A percentile compares a stretch with the other conserved stretches of the same genome.
phyloP scores from a whole-genome alignment of 2,797 vertebrate genomes.

The Typhlichthys eigenmanni region DNA sequence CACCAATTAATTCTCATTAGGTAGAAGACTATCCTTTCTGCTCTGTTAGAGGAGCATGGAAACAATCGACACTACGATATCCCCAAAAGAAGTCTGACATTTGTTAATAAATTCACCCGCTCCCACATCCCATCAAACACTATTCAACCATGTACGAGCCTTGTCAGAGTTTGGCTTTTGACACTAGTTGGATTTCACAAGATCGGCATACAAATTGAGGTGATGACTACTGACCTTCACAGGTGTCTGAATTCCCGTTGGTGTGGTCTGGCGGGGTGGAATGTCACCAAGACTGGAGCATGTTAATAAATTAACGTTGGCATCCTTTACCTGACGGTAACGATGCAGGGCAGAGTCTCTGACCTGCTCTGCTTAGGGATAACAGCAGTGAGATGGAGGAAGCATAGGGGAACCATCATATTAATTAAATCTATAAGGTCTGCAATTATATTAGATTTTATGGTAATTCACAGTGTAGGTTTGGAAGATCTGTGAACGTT shows the following conservation, averaged over 20 bases:
- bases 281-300: constrained; percentile 15
- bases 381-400: neutral
- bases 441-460: too few species aligned
- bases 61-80: constrained; percentile 10
- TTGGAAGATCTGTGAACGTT: too few species aligned
- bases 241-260: constrained; percentile 41
- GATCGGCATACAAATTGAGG: constrained; percentile 56
- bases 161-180: constrained; percentile 39
- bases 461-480: too few species aligned
- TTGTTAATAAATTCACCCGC: constrained; percentile 44
- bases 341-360: constrained; percentile 30
- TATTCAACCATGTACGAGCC: constrained; percentile 40
- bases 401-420: too few species aligned
- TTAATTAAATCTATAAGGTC: too few species aligned
- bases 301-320: constrained; percentile 36
- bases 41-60: neutral
- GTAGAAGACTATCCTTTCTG: too few species aligned
- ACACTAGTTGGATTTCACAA: constrained; percentile 48
- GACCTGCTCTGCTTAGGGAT: constrained; percentile 15
- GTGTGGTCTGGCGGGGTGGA: neutral
- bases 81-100: constrained; percentile 53
- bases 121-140: constrained; percentile 54
- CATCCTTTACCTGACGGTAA: constrained; percentile 38
- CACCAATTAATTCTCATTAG: too few species aligned
- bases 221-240: constrained; percentile 59